These are phyloP conservation scores for Lagodon rhomboides DNA, from an alignment of 2,797 vertebrate genomes.

Conservation along the genomic window DNA sequence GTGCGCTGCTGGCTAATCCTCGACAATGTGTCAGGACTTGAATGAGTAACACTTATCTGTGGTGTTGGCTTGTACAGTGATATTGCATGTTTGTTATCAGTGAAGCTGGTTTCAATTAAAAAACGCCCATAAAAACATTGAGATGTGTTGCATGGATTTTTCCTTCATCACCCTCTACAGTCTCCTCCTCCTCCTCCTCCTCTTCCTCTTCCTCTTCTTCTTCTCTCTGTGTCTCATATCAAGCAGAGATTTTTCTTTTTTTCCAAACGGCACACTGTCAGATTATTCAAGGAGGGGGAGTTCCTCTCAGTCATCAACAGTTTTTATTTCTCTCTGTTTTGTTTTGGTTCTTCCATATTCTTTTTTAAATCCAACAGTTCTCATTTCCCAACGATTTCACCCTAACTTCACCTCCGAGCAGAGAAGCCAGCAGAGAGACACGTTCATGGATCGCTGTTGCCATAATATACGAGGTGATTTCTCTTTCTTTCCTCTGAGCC, in stretches of 20 bases:
- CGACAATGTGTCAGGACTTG: conserved; percentile 89
- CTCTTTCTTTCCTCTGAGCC: conserved; percentile 68
- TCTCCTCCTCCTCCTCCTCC: conserved; percentile 17
- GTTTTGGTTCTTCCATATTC: conserved; percentile 66
- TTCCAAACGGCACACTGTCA: conserved; percentile 28
- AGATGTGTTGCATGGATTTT: conserved; percentile 81
- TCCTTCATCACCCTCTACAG: conserved; percentile 63
- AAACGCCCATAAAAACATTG: conserved; percentile 78
- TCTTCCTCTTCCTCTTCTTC: conserved; percentile 23
- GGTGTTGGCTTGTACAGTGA: conserved; percentile 97
- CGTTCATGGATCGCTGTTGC: conserved; percentile 49
- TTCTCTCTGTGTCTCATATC: conserved; percentile 56
- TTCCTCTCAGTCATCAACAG: conserved; percentile 58
- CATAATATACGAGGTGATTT: conserved; percentile 74
- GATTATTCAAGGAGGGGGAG: conserved; percentile 34
- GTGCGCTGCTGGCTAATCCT: conserved; percentile 87
- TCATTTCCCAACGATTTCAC: conserved; percentile 62
- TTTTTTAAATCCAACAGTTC: conserved; percentile 53
- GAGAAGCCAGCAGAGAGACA: conserved; percentile 34
- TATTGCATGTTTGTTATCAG: conserved; percentile 97
- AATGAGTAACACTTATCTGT: conserved; percentile 92
- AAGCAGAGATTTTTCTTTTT: conserved; percentile 43
- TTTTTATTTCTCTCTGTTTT: conserved; percentile 55
- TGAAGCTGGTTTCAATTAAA: conserved; percentile 96
- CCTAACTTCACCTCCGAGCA: conserved; percentile 51